Evolutionary conservation across 2,797 vertebrate species (phyloP).

Genomic region (Tolypeutes matacus): DNA sequence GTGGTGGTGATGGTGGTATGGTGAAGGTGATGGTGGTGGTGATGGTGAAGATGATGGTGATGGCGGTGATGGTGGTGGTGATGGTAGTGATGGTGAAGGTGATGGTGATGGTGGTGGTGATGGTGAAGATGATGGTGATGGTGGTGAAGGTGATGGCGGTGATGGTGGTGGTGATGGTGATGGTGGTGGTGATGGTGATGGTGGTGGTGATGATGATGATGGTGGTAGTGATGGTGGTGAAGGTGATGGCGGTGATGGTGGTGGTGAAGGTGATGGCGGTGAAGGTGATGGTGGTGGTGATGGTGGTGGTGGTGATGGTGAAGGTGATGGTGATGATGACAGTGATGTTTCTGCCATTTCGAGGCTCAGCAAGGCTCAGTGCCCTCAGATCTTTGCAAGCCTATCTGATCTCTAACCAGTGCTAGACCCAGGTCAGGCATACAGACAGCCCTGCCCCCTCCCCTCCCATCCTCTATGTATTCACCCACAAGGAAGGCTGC

Average conservation of each 20-base stretch:
- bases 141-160: fast-evolving
- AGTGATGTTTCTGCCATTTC: background rate
- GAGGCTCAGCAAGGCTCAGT: background rate
- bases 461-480: background rate
- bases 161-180: background rate
- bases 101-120: fast-evolving
- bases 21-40: fast-evolving
- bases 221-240: background rate
- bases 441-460: fast-evolving
- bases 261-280: background rate
- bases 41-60: fast-evolving
- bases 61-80: background rate
- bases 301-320: too few species aligned
- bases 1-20: fast-evolving
- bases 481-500: background rate
- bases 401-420: background rate
- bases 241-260: background rate
- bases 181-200: too few species aligned
- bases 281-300: fast-evolving
- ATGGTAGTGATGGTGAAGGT: fast-evolving
- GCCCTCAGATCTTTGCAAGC: background rate
- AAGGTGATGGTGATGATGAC: background rate
- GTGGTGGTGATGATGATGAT: background rate
- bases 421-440: background rate
- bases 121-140: background rate